Evolutionary conservation across 2,888 invertebrate species (phyloP), one percentile per base, ranked within the genome.

Genomic region (Troilus luridus): DNA sequence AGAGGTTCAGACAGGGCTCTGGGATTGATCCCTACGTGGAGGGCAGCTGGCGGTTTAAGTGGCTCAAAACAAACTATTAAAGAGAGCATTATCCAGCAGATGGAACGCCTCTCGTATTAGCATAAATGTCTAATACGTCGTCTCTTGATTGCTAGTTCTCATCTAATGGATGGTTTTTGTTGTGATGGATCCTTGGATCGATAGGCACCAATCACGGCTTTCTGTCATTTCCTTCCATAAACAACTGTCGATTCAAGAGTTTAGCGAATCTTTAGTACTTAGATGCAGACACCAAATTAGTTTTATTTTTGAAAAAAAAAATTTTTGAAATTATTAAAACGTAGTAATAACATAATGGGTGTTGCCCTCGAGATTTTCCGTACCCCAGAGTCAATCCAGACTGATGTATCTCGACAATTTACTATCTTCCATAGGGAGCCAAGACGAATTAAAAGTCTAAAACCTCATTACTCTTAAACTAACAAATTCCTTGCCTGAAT

Each of bases 41-140:
- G 14, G 85, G 14, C 85, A 85, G 85, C 85, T 56, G 56, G 56
- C 85, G 85, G 54, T 12, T 21, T 58, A 85, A 85, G 85, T 85
- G 85, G 56, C 54, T 85, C 5, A 85, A 85, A 85, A 85, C 85
- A 85, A 85, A 85, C 85, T 85, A 85, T 85, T 85, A 85, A 85
- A 85, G 85, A 56, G 85, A 85, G 85, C 85, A 85, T 85, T 85
- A 58, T 85, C 85, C 56, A 58, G 56, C 85, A 85, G 85, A 85
- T 85, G 85, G 85, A 85, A 21, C 56, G 85, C 56, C 56, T 85
- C 56, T 56, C n/a, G 56, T 85, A 85, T 85, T 85, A 58, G 85
- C 85, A 85, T 54, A 54, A 85, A 56, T 85, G 85, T 85, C 85
- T 77, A 77, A 77, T 77, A 77, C 27, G 24, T 27, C 27, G 41